A percentile compares a stretch with the other conserved stretches of the same genome.
phyloP scores from a whole-genome alignment of 2,888 invertebrate genomes.

The Harpalus rubripes region DNA sequence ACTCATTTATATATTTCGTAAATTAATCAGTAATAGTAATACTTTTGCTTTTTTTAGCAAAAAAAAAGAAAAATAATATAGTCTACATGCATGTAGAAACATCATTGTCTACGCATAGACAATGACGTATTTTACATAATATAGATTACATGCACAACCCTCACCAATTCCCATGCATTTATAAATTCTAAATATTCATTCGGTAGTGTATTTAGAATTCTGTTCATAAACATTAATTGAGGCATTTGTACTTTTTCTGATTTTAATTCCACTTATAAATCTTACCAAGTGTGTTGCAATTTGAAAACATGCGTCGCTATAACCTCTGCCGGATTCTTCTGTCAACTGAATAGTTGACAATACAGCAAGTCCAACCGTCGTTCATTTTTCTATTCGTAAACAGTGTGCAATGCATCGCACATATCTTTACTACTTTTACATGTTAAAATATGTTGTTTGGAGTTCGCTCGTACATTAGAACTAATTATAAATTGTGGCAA shows the following conservation, averaged over 20 bases:
- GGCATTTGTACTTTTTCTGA: conserved; percentile 21
- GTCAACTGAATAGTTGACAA: not conserved
- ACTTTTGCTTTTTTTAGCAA: no score
- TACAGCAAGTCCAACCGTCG: not conserved
- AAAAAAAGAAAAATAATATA: no score
- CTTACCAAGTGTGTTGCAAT: conserved; percentile 22
- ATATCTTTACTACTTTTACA: conserved; percentile 30
- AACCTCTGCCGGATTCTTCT: conserved; percentile 8
- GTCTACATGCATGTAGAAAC: no score
- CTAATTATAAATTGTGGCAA: conserved; percentile 1
- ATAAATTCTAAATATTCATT: conserved; percentile 40
- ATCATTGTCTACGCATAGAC: no score
- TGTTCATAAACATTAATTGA: not conserved
- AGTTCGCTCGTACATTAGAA: not conserved
- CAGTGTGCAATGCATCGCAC: conserved; percentile 1
- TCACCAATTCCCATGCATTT: conserved; percentile 24
- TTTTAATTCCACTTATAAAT: conserved; percentile 19
- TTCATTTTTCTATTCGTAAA: conserved; percentile 24
- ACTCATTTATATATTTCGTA: no score
- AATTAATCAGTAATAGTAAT: no score
- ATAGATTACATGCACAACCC: no score
- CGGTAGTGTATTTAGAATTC: conserved; percentile 29
- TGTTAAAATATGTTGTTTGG: conserved; percentile 35
- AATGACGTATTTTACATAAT: no score
- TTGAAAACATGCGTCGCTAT: conserved; percentile 16